Conservation (phyloP, 2,113 vertebrate genomes). For the Odobenus rosmarus region DNA sequence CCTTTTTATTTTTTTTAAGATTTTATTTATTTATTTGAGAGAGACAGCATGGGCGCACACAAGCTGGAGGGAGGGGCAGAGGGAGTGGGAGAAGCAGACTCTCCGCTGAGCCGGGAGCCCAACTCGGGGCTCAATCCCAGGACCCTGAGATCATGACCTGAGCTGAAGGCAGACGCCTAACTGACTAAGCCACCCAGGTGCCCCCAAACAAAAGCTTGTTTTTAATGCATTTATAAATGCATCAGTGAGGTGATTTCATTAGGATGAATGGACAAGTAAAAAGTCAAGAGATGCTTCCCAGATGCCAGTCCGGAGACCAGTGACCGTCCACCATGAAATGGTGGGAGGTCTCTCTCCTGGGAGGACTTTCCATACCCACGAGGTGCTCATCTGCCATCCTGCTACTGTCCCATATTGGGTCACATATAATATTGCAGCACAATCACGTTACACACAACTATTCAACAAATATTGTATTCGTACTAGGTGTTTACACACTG, state of each 20-base stretch:
- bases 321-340: neutral
- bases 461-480: neutral
- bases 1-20: neutral
- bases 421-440: neutral
- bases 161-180: neutral
- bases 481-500: neutral
- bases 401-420: neutral
- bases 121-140: neutral
- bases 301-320: neutral
- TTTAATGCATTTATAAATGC: neutral
- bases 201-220: slow-evolving; percentile 9
- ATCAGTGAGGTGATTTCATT: neutral
- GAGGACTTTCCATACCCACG: neutral
- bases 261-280: neutral
- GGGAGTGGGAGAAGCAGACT: neutral
- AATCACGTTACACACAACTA: neutral
- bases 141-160: neutral
- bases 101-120: neutral
- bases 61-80: neutral
- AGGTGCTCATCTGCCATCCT: accelerated
- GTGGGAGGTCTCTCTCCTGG: neutral
- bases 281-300: neutral
- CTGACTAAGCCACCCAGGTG: neutral
- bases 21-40: neutral
- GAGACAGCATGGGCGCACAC: neutral